Percentiles rank a stretch among this genome's conserved stretches.
Conservation (phyloP, 2,888 invertebrate genomes). For the Dasypogon diadema region DNA sequence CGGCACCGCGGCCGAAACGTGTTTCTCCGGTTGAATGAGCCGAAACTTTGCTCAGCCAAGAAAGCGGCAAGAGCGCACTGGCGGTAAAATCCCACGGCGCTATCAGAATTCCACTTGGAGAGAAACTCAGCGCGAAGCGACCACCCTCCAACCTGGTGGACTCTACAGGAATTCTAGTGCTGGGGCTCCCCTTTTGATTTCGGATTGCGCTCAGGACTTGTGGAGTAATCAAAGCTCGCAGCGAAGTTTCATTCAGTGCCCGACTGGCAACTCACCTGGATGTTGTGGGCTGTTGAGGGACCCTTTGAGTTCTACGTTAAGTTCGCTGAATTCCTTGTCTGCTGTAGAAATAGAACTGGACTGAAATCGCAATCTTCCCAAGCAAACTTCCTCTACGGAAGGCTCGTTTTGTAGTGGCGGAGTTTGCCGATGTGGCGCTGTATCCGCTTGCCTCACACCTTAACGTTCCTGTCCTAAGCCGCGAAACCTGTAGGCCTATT, state of each 20-base stretch:
- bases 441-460: too few species aligned
- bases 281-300: too few species aligned
- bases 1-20: slow-evolving; percentile 52
- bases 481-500: too few species aligned
- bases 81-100: slow-evolving; percentile 3
- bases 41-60: neutral
- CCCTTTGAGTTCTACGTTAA: too few species aligned
- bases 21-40: slow-evolving; percentile 53
- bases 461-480: too few species aligned
- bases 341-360: too few species aligned
- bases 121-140: neutral
- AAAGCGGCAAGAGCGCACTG: slow-evolving; percentile 23
- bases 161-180: neutral
- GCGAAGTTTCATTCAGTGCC: slow-evolving; percentile 8
- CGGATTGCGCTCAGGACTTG: neutral
- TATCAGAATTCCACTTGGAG: slow-evolving; percentile 16
- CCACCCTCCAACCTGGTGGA: neutral
- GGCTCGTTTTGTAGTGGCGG: too few species aligned
- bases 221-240: neutral
- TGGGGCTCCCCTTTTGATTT: neutral
- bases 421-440: too few species aligned
- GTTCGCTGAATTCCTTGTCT: too few species aligned
- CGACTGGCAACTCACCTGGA: neutral
- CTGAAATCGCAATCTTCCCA: too few species aligned
- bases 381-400: too few species aligned